Conservation (phyloP, 2,888 invertebrate genomes). For the Steromphala cineraria region DNA sequence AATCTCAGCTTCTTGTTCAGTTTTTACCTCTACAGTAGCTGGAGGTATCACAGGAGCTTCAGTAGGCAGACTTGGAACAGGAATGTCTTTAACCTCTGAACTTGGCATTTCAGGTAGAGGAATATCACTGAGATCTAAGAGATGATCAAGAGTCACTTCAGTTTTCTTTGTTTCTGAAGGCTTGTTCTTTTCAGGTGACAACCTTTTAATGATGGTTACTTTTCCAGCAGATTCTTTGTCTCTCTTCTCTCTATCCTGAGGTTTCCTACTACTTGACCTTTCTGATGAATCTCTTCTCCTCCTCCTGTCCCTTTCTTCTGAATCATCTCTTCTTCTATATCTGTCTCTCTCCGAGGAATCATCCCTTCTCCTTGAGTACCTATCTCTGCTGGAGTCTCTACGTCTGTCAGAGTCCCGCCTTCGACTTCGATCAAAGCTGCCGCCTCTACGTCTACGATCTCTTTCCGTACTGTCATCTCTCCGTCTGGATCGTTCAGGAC, state of each 20-base stretch:
- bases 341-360: conserved; percentile 7
- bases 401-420: conserved; percentile 31
- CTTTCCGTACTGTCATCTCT: conserved; percentile 31
- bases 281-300: conserved; percentile 25
- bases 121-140: conserved; percentile 6
- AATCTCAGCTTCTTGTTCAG: neutral
- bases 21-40: neutral
- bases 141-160: conserved; percentile 28
- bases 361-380: conserved; percentile 31
- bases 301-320: conserved; percentile 20
- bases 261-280: conserved; percentile 12
- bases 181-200: neutral
- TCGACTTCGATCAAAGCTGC: conserved; percentile 17
- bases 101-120: neutral
- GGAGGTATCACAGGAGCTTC: neutral
- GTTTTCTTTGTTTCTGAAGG: conserved; percentile 27
- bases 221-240: conserved; percentile 10
- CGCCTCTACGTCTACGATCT: conserved; percentile 15
- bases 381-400: conserved; percentile 36
- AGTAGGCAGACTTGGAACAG: neutral
- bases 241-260: conserved; percentile 18
- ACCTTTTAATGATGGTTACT: neutral
- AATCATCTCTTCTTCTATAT: conserved; percentile 14
- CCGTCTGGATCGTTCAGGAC: neutral
- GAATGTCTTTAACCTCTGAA: neutral